Evolutionary conservation across 1,140 invertebrate genomes (phyloP).

Genomic region (Adelges cooleyi): DNA sequence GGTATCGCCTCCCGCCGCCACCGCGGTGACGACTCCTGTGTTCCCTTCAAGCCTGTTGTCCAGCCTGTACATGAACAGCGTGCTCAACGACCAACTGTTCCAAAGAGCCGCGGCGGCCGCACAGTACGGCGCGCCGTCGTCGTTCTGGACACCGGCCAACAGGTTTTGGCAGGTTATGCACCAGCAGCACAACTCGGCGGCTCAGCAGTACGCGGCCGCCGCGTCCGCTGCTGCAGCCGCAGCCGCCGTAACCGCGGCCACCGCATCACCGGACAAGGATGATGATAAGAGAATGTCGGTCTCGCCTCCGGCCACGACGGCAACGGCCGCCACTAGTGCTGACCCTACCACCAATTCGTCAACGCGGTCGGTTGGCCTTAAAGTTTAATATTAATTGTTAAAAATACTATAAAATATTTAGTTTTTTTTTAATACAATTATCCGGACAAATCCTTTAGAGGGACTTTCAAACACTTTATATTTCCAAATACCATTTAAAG

Average conservation of each 20-base stretch:
- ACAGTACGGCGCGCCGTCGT: not conserved
- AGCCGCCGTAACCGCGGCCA: not conserved
- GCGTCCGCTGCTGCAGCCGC: not conserved
- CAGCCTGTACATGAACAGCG: slow-evolving; percentile 49
- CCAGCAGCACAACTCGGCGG: slow-evolving; percentile 10
- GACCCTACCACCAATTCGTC: not conserved
- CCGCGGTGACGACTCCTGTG: not conserved
- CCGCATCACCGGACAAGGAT: not conserved
- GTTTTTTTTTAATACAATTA: too few species aligned
- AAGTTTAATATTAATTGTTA: too few species aligned
- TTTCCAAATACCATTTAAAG: too few species aligned
- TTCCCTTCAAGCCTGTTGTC: slow-evolving; percentile 42
- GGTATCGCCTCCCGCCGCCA: slow-evolving; percentile 3
- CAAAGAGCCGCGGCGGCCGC: slow-evolving; percentile 12
- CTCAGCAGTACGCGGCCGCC: slow-evolving; percentile 12
- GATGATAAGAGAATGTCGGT: not conserved
- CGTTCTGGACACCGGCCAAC: slow-evolving; percentile 18
- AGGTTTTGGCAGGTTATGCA: slow-evolving; percentile 21
- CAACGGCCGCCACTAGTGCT: not conserved
- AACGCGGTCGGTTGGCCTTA: too few species aligned
- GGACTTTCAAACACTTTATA: too few species aligned
- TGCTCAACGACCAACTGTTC: slow-evolving; percentile 19
- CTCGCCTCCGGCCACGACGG: not conserved
- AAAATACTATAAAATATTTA: too few species aligned
- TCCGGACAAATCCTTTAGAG: too few species aligned